Conservation (phyloP, 2,888 invertebrate species). For the Thera britannica region DNA sequence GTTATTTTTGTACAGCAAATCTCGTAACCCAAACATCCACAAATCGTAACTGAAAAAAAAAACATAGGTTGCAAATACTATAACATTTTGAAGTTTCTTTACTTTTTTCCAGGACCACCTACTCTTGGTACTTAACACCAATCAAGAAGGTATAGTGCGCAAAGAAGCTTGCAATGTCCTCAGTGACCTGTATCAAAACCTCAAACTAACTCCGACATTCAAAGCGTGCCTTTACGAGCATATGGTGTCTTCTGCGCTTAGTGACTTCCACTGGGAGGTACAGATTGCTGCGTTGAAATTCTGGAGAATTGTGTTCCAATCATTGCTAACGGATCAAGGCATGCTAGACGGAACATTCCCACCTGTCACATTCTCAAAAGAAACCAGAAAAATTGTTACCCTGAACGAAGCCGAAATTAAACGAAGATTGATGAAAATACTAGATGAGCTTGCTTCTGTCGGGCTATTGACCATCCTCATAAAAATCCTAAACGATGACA, state of each 20-base stretch:
- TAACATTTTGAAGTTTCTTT: background rate
- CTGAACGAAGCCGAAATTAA: constrained; percentile 88
- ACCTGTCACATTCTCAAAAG: constrained; percentile 91
- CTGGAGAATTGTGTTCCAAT: constrained; percentile 88
- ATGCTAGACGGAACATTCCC: constrained; percentile 93
- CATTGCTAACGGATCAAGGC: constrained; percentile 89
- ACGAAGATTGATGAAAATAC: constrained; percentile 86
- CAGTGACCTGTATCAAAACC: constrained; percentile 87
- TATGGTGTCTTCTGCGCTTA: constrained; percentile 87
- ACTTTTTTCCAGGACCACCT: constrained; percentile 77
- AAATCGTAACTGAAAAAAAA: too few species aligned
- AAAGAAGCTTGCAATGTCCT: constrained; percentile 89
- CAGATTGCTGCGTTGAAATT: constrained; percentile 89
- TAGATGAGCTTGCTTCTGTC: constrained; percentile 87
- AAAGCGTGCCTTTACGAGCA: constrained; percentile 85
- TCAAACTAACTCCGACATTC: constrained; percentile 83
- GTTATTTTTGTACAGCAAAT: too few species aligned
- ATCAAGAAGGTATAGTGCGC: constrained; percentile 91
- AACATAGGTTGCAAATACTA: background rate
- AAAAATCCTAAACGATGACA: constrained; percentile 87
- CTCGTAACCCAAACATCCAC: too few species aligned
- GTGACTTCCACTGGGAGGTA: constrained; percentile 93
- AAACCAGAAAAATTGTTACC: constrained; percentile 90
- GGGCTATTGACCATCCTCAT: constrained; percentile 90
- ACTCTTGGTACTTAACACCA: constrained; percentile 85